Evolutionary conservation across 2,113 vertebrate species (phyloP).

Genomic region (Lophotis ruficrista): DNA sequence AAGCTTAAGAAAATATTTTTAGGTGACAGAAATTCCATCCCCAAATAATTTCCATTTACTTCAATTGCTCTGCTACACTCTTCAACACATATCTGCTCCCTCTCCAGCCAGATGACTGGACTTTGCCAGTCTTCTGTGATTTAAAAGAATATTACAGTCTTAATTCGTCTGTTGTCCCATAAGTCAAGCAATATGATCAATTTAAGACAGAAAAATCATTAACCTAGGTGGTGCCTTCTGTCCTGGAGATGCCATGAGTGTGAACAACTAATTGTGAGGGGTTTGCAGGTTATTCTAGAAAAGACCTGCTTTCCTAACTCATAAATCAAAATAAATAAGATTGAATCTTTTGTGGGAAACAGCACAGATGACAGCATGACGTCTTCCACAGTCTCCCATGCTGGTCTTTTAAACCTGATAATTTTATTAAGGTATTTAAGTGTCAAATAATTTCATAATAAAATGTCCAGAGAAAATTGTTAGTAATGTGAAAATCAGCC

Average conservation of each 20-base stretch:
- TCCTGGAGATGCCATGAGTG: background rate
- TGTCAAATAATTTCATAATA: slow-evolving; percentile 37
- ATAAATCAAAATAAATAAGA: slow-evolving; percentile 2
- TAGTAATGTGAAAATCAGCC: background rate
- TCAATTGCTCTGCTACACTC: background rate
- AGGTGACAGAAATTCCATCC: background rate
- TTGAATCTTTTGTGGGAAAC: background rate
- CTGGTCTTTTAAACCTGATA: background rate
- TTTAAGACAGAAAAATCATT: background rate
- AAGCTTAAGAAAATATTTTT: background rate
- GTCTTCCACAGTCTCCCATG: background rate
- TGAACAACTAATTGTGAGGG: background rate
- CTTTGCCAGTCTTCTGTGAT: background rate
- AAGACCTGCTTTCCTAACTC: background rate
- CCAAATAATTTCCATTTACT: background rate
- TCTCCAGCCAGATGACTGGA: background rate
- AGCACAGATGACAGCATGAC: slow-evolving; percentile 14
- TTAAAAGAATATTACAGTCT: background rate
- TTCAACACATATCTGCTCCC: background rate
- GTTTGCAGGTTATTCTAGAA: background rate
- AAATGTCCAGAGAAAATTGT: background rate
- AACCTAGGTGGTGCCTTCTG: background rate
- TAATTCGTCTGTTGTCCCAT: background rate
- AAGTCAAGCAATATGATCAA: background rate
- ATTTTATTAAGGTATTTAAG: slow-evolving; percentile 37